A percentile compares a stretch with the other conserved stretches of the same genome.
These are phyloP conservation scores for Pterocles gutturalis DNA, from an alignment of 2,113 vertebrate species.

Conservation along the genomic window DNA sequence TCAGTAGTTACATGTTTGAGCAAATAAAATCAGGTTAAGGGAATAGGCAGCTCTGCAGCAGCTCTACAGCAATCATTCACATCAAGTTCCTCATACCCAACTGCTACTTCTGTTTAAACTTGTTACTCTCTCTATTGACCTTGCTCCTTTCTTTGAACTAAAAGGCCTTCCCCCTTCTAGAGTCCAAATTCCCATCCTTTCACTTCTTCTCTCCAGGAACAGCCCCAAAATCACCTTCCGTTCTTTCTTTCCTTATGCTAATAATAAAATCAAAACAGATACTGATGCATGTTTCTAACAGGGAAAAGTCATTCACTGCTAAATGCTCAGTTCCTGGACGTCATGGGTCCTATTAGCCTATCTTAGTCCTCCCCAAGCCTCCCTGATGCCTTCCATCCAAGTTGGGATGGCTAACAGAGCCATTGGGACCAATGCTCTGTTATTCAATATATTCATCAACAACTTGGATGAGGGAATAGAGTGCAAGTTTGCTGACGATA, in stretches of 20 bases:
- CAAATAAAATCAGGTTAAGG: constrained; percentile 13
- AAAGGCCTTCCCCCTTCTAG: accelerated
- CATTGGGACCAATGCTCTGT: too few species aligned
- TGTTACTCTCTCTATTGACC: neutral
- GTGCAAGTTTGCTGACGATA: too few species aligned
- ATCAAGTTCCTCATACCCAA: accelerated
- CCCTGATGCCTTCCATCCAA: neutral
- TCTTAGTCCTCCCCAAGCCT: neutral
- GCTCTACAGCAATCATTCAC: neutral
- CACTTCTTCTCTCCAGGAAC: neutral
- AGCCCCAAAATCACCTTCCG: neutral
- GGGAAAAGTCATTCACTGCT: neutral
- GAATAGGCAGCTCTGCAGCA: neutral
- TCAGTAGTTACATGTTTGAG: neutral
- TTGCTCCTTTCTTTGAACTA: neutral
- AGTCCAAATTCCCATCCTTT: neutral
- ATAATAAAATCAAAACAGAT: neutral
- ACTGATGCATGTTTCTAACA: neutral
- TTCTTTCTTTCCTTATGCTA: neutral
- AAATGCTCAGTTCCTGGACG: neutral
- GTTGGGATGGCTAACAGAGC: neutral
- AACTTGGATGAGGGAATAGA: too few species aligned
- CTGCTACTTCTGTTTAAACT: neutral
- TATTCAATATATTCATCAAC: too few species aligned
- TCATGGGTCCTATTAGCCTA: neutral